phyloP scores from a whole-genome alignment of 1,140 invertebrate species.

The Physella acuta region DNA sequence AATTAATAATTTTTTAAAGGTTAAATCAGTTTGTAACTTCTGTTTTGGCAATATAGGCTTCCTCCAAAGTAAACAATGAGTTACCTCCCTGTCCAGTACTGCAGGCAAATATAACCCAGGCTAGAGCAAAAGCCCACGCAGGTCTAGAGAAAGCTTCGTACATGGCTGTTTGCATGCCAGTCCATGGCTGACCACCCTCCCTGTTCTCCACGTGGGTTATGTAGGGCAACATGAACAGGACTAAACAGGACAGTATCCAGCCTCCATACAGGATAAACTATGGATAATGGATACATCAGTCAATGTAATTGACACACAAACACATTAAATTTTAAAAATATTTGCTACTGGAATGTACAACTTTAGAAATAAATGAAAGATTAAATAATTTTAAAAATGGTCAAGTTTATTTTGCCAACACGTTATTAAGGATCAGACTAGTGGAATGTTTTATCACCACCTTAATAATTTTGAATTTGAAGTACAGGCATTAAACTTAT shows the following conservation, averaged over 20 bases:
- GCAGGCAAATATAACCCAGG: slow-evolving; percentile 40
- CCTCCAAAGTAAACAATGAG: too few relatives aligned
- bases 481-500: too few relatives aligned
- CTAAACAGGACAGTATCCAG: slow-evolving; percentile 29
- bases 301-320: too few relatives aligned
- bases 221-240: slow-evolving; percentile 23
- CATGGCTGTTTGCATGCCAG: slow-evolving; percentile 24
- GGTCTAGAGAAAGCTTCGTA: slow-evolving; percentile 35
- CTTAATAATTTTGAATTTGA: too few relatives aligned
- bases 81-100: slow-evolving; percentile 36
- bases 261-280: slow-evolving; percentile 20
- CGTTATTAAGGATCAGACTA: too few relatives aligned
- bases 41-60: neutral
- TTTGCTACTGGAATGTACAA: too few relatives aligned
- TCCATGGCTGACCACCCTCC: slow-evolving; percentile 28
- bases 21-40: neutral
- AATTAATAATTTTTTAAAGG: neutral
- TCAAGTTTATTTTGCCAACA: too few relatives aligned
- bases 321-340: too few relatives aligned
- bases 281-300: too few relatives aligned
- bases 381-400: too few relatives aligned
- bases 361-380: too few relatives aligned
- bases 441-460: too few relatives aligned
- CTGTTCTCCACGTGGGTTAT: slow-evolving; percentile 30
- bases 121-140: slow-evolving; percentile 32